These are phyloP conservation scores for Girardia tigrina DNA, from an alignment of 2,888 invertebrate genomes.

Conservation along the genomic window DNA sequence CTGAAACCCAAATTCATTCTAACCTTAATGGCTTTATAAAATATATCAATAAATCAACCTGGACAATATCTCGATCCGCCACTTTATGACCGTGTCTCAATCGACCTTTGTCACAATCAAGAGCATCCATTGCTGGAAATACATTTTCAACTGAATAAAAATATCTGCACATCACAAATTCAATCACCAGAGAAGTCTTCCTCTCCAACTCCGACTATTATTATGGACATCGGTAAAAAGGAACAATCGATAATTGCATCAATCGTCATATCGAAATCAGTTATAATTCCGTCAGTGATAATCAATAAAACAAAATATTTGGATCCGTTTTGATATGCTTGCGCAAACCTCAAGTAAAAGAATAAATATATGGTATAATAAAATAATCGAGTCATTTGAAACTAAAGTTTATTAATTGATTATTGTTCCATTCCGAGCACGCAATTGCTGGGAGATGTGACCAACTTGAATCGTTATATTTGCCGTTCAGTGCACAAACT, in stretches of 20 bases:
- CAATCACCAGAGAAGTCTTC: constrained; percentile 55
- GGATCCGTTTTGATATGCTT: constrained; percentile 36
- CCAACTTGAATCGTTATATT: too few relatives aligned
- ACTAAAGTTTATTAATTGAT: too few relatives aligned
- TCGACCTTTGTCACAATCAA: constrained; percentile 55
- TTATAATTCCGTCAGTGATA: constrained; percentile 54
- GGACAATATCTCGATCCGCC: constrained; percentile 57
- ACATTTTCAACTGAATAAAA: too few relatives aligned
- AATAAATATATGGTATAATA: too few relatives aligned
- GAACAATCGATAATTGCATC: constrained; percentile 47
- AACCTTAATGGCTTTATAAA: too few relatives aligned
- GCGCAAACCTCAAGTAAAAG: constrained; percentile 39
- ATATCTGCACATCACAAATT: neutral
- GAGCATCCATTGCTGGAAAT: constrained; percentile 55
- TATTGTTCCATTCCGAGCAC: too few relatives aligned
- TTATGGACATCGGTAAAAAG: constrained; percentile 56
- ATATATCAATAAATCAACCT: constrained; percentile 44
- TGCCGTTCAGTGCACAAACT: too few relatives aligned
- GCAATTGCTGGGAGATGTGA: too few relatives aligned
- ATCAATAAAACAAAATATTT: constrained; percentile 54
- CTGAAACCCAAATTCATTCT: constrained; percentile 44
- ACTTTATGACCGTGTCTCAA: constrained; percentile 49
- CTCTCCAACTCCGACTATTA: constrained; percentile 57
- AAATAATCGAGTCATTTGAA: too few relatives aligned
- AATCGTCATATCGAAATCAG: constrained; percentile 51